Base-by-base conservation (phyloP, 2,888 invertebrate species). In the Cyclophora albipunctata region DNA sequence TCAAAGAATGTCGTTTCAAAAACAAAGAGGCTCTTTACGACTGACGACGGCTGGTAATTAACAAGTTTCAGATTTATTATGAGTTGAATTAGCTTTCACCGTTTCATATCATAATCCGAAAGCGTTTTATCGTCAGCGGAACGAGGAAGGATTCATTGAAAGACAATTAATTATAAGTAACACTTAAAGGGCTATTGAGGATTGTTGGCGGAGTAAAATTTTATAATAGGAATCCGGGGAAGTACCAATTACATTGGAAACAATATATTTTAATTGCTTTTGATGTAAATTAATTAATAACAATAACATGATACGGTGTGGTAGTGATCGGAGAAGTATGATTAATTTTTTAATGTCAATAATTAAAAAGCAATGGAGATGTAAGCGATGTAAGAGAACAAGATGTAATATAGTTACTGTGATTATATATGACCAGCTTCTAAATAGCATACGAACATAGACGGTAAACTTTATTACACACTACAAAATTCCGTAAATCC, bases 61-160 rank as follows among this genome's bases (percentile, higher is more conserved):
- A 82, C 80, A 82, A 82, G 77, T 80, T 80, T 73, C 71, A 54
- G 69, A 82, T 84, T 85, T 83, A 84, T 83, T 78, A 78, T 72
- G 71, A 75, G 69, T 76, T 70, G 73, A 81, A 84, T 83, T 78
- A 81, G 79, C 84, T 83, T 83, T 78, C 78, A 80, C 67, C 79
- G 69, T 81, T 83, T 81, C 79, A 82, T 80, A 81, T 83, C 76
- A 84, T 81, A 81, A 82, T 83, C 78, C 67, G 66, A 78, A 81
- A 81, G 72, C 76, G 76, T 82, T 84, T 83, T 81, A 82, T 77
- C 80, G 78, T 80, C 62, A 57, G 58, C 54, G 56, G 69, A 71
- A 65, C 57, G 56, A 63, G 59, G 49, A 64, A 49, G 58, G 53
- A 54, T 59, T 53, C 52, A 60, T 63, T 55, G 63, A 60, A 60